Percentiles rank a stretch among this genome's conserved stretches.
These are phyloP conservation scores for Datnioides undecimradiatus DNA, from an alignment of 2,113 vertebrate species.

Conservation along the genomic window DNA sequence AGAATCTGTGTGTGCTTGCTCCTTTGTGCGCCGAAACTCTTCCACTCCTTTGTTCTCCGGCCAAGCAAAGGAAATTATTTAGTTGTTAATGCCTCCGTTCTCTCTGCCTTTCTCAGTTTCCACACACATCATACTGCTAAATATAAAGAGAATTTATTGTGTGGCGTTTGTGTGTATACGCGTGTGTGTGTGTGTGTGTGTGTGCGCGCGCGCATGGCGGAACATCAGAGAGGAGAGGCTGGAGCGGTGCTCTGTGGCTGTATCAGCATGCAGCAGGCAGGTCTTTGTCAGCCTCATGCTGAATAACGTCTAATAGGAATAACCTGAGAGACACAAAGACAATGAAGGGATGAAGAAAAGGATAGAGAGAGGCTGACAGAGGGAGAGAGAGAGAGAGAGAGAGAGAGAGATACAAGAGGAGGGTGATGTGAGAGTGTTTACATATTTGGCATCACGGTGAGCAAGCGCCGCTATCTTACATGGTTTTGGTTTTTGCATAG, in stretches of 20 bases:
- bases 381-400: slow-evolving; percentile 7
- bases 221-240: slow-evolving; percentile 54
- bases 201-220: slow-evolving; percentile 33
- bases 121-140: background rate
- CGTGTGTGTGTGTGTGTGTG: slow-evolving; percentile 32
- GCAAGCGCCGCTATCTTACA: background rate
- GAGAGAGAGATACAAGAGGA: slow-evolving; percentile 13
- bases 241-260: slow-evolving; percentile 44
- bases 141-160: slow-evolving; percentile 41
- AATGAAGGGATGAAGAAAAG: slow-evolving; percentile 36
- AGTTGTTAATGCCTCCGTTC: slow-evolving; percentile 7
- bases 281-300: slow-evolving; percentile 56
- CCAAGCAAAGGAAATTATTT: slow-evolving; percentile 32
- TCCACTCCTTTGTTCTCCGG: slow-evolving; percentile 23
- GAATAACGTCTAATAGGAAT: slow-evolving; percentile 67
- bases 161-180: slow-evolving; percentile 20
- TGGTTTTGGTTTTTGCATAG: background rate
- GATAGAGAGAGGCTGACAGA: slow-evolving; percentile 11
- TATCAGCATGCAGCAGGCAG: slow-evolving; percentile 74
- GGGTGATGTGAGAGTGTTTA: slow-evolving; percentile 5
- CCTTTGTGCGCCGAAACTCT: slow-evolving; percentile 16
- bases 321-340: slow-evolving; percentile 58
- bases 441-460: slow-evolving; percentile 25
- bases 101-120: slow-evolving; percentile 24
- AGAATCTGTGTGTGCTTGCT: slow-evolving; percentile 23